Base-by-base conservation (phyloP, 1,140 invertebrate species). In the Sminthurides bifidus region DNA sequence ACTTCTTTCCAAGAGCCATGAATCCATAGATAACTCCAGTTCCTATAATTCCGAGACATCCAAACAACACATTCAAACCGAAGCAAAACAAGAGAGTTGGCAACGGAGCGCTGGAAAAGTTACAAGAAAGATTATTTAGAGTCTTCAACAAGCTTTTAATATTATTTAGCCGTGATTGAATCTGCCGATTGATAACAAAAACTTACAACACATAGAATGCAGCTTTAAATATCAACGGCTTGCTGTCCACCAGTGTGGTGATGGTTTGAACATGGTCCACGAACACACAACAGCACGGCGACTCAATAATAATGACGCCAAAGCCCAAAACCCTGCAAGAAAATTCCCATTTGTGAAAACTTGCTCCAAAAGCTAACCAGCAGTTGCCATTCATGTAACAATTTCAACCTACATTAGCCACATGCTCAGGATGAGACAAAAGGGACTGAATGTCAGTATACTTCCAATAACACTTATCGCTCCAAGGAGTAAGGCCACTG, bases 221-320 rank as follows among this genome's bases (percentile, higher is more conserved):
- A n/a, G 87, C 91, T 74, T 90, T 84, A 66, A 92, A 85, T 84
- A 87, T 95, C 69, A 87, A 81, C 2, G 90, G 87, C 64, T 85
- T 79, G 40, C 77, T 75, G 64, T 96, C 90, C 40, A 87, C 80
- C 70, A 43, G 52, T 35, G 37, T 78, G 83, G 64, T 82, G 80
- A 43, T 86, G 17, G 76, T 78, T 71, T 91, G 84, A 54, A 93
- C 88, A 74, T 89, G 86, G 68, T 94, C 91, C 60, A 96, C 80
- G 72, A 92, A 96, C 69, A 89, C 78, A 72, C 91, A 95, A 73
- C 91, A 94, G 69, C 87, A 94, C 0, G 92, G 92, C 12, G 91
- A 91, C 73, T 97, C 92, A 65, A 92, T 78, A 4, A 84, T 78
- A 59, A 92, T 76, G 41, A 91, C 80, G 52, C 87, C 65, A 73